phyloP scores from a whole-genome alignment of 2,888 invertebrate species.

The Prenolepis imparis region DNA sequence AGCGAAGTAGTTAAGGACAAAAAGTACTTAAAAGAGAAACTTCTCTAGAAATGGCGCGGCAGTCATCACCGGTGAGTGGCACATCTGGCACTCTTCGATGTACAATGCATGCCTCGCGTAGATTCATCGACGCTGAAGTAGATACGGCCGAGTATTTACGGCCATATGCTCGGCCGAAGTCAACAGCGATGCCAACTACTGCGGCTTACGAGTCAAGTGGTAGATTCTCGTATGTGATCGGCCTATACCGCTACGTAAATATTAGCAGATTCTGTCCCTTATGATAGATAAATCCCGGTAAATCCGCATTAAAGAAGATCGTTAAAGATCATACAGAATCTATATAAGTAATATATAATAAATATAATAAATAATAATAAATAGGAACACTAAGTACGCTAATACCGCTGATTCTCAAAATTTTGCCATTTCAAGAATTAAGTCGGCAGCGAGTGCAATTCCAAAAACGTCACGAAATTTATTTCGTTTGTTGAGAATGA shows the following conservation, averaged over 20 bases:
- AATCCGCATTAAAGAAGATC: conserved; percentile 29
- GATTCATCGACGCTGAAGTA: conserved; percentile 44
- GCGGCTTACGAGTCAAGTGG: conserved; percentile 28
- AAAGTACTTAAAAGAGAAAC: conserved; percentile 46
- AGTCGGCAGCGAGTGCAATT: background rate
- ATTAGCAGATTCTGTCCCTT: conserved; percentile 31
- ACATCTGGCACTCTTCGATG: conserved; percentile 22
- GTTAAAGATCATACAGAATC: conserved; percentile 4
- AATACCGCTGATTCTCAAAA: background rate
- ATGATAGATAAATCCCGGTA: conserved; percentile 8
- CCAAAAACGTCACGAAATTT: conserved; percentile 7
- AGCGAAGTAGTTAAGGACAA: conserved; percentile 41
- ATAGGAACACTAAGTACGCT: background rate
- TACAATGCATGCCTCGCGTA: conserved; percentile 28
- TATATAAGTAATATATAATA: background rate
- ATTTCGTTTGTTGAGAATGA: conserved; percentile 30
- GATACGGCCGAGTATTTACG: conserved; percentile 24
- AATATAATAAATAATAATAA: too few species aligned
- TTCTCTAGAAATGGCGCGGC: conserved; percentile 11
- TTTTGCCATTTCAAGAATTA: background rate
- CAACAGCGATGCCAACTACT: conserved; percentile 42
- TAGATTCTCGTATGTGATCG: conserved; percentile 27
- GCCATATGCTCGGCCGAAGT: conserved; percentile 23
- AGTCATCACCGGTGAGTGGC: conserved; percentile 27
- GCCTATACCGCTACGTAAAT: conserved; percentile 39